Base-by-base conservation (phyloP, 2,113 vertebrate genomes). In the Pelodiscus sinensis region DNA sequence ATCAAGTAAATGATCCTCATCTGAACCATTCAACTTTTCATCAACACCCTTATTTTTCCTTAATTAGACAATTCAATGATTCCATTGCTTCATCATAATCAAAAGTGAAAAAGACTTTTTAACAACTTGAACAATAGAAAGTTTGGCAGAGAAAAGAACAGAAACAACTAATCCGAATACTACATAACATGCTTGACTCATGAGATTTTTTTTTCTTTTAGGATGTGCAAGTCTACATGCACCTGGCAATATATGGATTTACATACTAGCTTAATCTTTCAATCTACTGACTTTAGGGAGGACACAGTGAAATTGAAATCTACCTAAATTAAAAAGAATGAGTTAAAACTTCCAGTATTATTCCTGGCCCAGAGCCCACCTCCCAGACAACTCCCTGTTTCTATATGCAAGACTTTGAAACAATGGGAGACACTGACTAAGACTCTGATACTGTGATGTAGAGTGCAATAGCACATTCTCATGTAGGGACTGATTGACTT, bases 81-180 rank as follows among this genome's bases (percentile, higher is more conserved):
- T 87, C 56, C 29, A 10, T 57, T 88, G 12, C 71, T 83, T 85
- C 82, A 56, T 44, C 50, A 68, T 55, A 83, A 92, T 82, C 24
- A 84, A 87, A 92, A 79, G 11, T n/a, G 86, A 92, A 4, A 10
- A 6, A 62, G 2, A n/a, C 38, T 38, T 94, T 92, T 68, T 73
- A 84, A n/a, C 87, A 89, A 77, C 31, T 87, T 78, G 75, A 92
- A 24, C 78, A 56, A 81, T 25, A 93, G 71, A 54, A 94, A 89
- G 15, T 16, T 87, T 84, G 65, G 2, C 52, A 85, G 5, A 15
- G 22, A 60, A 65, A 89, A 52, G 1, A 5, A 81, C 82, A 29
- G 80, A 56, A 94, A 22, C 35, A 84, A 68, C 2, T 60, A 56
- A 86, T 22, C 15, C 60, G 56, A 84, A 89, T 80, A 78, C 52